Base-by-base conservation (phyloP, 1,140 invertebrate genomes). In the Drosophila pandora region DNA sequence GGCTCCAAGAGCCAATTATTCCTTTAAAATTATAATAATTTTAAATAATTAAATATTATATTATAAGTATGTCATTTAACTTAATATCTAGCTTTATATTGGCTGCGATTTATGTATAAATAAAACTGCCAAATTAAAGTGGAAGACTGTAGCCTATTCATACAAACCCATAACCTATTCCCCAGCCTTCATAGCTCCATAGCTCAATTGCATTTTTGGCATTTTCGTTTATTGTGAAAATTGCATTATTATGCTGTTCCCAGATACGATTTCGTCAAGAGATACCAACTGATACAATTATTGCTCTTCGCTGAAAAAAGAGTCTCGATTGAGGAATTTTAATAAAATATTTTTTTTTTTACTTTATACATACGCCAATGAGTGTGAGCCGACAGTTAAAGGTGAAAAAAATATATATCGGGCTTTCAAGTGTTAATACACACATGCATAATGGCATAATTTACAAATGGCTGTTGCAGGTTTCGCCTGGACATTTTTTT, bases 101-200 rank as follows among this genome's bases (percentile, higher is more conserved):
- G 47, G 28, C n/a, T 23, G 32, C 41, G 41, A 43, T 43, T 21
- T 67, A 37, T 32, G 25, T 45, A 63, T 64, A 64, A 75, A 70
- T 75, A 75, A 63, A 80, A 61, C 32, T 60, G 77, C 28, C 45
- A 64, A 79, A 79, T 75, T 75, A 65, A 75, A 75, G 61, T 69
- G 63, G n/a, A 25, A 22, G 30, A 39, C 13, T 6, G 23, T 41
- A 22, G 52, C 52, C 37, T 30, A 62, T 55, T 39, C 49, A 49
- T 23, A 49, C 39, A 34, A 34, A 53, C 28, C 58, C 22, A 21
- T 23, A 41, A 23, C 41, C 28, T 34, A 13, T 48, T 4, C 12
- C 34, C 34, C 61, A 21, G 28, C 3, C n/a, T 2, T 10, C 37
- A 49, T 22, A 21, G 25, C 12, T 22, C 28, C 74, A 56, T 39